phyloP scores from a whole-genome alignment of 2,113 vertebrate species.

The Salvelinus sp. region DNA sequence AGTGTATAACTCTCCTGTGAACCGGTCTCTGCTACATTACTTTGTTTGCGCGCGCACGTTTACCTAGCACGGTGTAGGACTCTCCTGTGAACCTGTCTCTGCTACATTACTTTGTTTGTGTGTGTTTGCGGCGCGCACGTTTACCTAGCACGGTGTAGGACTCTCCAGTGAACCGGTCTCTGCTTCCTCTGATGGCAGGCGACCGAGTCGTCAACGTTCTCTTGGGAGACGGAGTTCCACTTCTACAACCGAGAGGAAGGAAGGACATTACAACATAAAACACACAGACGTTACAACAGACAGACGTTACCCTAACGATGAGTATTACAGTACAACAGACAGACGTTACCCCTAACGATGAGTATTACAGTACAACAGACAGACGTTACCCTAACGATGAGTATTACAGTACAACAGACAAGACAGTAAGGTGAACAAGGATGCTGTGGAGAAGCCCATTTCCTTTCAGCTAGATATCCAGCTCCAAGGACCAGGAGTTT shows the following conservation, averaged over 20 bases:
- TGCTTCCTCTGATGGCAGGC: slow-evolving; percentile 69
- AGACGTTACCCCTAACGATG: neutral
- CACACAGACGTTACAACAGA: too few relatives aligned
- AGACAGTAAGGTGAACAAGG: too few relatives aligned
- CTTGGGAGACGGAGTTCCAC: slow-evolving; percentile 85
- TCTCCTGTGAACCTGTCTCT: slow-evolving; percentile 91
- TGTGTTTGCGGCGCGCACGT: too few relatives aligned
- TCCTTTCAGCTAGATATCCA: too few relatives aligned
- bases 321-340: neutral
- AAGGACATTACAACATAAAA: too few relatives aligned
- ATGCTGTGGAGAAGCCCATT: too few relatives aligned
- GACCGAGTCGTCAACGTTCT: slow-evolving; percentile 74
- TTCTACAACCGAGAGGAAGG: slow-evolving; percentile 64
- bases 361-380: neutral
- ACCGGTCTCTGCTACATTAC: slow-evolving; percentile 78
- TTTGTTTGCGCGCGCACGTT: neutral
- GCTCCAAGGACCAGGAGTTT: too few relatives aligned
- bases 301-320: too few relatives aligned
- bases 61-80: slow-evolving; percentile 95
- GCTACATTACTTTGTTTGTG: slow-evolving; percentile 33
- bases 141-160: slow-evolving; percentile 95
- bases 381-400: neutral
- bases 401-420: too few relatives aligned
- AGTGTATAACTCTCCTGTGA: slow-evolving; percentile 92
- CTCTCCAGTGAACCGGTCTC: slow-evolving; percentile 90